phyloP scores from a whole-genome alignment of 1,140 invertebrate species.

The Drosophila simulans region DNA sequence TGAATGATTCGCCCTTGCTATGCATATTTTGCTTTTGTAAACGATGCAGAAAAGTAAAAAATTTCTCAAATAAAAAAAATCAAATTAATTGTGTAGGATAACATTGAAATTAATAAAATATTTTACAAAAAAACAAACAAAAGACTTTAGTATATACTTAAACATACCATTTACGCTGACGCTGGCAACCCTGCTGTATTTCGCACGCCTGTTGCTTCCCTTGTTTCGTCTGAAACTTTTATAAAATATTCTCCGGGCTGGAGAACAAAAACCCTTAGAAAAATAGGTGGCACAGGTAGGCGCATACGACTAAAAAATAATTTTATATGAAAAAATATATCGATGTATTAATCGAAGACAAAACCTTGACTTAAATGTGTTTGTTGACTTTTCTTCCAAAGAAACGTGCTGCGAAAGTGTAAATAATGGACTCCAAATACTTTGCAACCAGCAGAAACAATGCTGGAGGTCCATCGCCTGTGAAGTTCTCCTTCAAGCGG shows the following conservation, averaged over 20 bases:
- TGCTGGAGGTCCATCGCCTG: conserved; percentile 6
- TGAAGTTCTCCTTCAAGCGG: conserved; percentile 53
- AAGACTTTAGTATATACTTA: not conserved
- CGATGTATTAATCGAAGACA: no score
- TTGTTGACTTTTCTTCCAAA: conserved; percentile 3
- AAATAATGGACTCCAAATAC: conserved; percentile 66
- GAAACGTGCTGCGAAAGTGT: conserved; percentile 21
- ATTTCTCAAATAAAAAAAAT: no score
- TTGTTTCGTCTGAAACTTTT: not conserved
- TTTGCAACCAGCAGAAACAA: conserved; percentile 41
- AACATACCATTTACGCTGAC: not conserved
- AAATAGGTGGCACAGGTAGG: conserved; percentile 1
- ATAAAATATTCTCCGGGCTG: conserved; percentile 6
- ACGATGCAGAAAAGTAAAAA: no score
- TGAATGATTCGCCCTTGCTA: no score
- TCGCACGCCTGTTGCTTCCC: conserved; percentile 21
- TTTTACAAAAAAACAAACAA: not conserved
- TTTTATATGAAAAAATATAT: no score
- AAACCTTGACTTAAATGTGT: not conserved
- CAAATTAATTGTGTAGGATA: no score
- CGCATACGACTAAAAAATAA: not conserved
- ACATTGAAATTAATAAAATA: no score
- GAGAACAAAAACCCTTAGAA: not conserved
- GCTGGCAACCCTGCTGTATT: not conserved
- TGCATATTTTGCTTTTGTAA: no score